phyloP scores from a whole-genome alignment of 2,888 invertebrate genomes.

The Tethea ocularis region DNA sequence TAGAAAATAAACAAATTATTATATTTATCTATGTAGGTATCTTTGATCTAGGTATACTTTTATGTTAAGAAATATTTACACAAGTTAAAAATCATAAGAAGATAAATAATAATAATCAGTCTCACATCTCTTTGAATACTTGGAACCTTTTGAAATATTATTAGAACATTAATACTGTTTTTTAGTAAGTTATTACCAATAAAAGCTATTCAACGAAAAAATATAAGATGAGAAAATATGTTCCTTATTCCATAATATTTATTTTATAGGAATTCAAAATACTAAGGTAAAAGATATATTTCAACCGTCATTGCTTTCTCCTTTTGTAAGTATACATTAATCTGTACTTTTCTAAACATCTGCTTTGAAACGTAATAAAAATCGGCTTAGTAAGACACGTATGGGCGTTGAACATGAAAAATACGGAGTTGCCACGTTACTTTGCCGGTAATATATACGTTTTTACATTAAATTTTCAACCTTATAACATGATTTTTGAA shows the following conservation, averaged over 20 bases:
- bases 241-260: slow-evolving; percentile 32
- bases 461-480: slow-evolving; percentile 33
- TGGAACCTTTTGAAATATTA: not conserved
- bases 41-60: not conserved
- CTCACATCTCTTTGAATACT: not conserved
- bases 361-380: slow-evolving; percentile 77
- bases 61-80: too few relatives aligned
- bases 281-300: slow-evolving; percentile 25
- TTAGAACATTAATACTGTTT: not conserved
- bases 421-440: slow-evolving; percentile 39
- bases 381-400: slow-evolving; percentile 73
- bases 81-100: not conserved
- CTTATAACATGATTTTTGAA: slow-evolving; percentile 43
- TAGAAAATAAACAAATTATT: too few relatives aligned
- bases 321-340: slow-evolving; percentile 64
- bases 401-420: slow-evolving; percentile 60
- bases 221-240: slow-evolving; percentile 9
- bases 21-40: not conserved
- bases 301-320: slow-evolving; percentile 52
- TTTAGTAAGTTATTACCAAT: not conserved
- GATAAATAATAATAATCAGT: not conserved
- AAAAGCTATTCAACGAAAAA: not conserved
- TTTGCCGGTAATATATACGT: slow-evolving; percentile 28
- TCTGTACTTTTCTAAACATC: slow-evolving; percentile 65
- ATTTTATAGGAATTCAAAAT: slow-evolving; percentile 25